phyloP scores from a whole-genome alignment of 2,888 invertebrate genomes.

The Cistogaster globosa region DNA sequence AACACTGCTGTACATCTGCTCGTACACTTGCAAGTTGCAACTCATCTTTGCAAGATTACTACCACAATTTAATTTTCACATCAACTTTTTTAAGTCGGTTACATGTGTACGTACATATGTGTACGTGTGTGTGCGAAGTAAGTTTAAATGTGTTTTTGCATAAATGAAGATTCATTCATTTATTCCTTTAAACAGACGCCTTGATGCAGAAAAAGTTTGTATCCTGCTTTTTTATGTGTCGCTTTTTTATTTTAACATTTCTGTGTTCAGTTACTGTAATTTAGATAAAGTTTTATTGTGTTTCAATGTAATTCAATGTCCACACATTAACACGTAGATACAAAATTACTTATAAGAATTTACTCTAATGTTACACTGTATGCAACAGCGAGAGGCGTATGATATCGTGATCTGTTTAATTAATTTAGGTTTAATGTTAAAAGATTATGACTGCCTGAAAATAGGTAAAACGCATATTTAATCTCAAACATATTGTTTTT shows the following conservation, averaged over 20 bases:
- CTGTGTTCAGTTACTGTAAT: conserved; percentile 44
- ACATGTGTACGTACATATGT: not conserved
- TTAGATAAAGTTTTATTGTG: conserved; percentile 67
- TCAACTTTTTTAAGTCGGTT: conserved; percentile 35
- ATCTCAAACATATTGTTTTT: too few relatives aligned
- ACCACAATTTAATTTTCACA: conserved; percentile 63
- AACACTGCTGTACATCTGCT: too few relatives aligned
- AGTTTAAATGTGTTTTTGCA: not conserved
- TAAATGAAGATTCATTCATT: conserved; percentile 3
- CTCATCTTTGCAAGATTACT: conserved; percentile 29
- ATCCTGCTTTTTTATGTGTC: conserved; percentile 37
- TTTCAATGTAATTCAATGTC: conserved; percentile 51
- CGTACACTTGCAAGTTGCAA: conserved; percentile 7
- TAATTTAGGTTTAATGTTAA: too few relatives aligned
- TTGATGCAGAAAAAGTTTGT: conserved; percentile 14
- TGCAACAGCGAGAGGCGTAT: not conserved
- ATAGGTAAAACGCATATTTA: too few relatives aligned
- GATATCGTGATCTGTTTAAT: not conserved
- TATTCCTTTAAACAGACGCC: conserved; percentile 1
- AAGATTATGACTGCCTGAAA: too few relatives aligned
- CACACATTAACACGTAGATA: conserved; percentile 6
- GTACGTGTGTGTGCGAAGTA: too few relatives aligned
- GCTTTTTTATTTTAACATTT: conserved; percentile 16
- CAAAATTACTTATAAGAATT: not conserved
- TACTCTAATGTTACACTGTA: not conserved